phyloP scores from a whole-genome alignment of 2,113 vertebrate genomes.

The Triplophysa siluroides region DNA sequence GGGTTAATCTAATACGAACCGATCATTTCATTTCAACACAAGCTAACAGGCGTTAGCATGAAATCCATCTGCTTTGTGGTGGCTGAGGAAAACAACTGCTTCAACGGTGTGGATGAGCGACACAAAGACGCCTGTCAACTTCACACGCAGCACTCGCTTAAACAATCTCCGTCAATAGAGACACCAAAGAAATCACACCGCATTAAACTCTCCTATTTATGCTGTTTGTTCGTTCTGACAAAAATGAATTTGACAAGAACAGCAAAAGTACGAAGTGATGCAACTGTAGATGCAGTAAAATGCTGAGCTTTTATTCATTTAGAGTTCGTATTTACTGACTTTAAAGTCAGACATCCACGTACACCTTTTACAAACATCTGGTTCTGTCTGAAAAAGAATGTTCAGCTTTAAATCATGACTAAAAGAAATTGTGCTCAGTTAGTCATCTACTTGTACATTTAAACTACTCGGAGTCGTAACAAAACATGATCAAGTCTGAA shows the following conservation, averaged over 20 bases:
- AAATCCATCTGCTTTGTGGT: background rate
- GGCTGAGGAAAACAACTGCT: background rate
- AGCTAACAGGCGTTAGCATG: background rate
- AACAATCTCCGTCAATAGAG: constrained; percentile 14
- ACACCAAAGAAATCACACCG: background rate
- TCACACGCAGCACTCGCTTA: background rate
- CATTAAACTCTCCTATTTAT: background rate
- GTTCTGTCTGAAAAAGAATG: no score
- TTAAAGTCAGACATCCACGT: background rate
- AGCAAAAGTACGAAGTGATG: background rate
- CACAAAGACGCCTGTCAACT: background rate
- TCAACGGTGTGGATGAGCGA: constrained; percentile 3
- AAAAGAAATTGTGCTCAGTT: no score
- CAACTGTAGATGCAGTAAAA: background rate
- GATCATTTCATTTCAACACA: background rate
- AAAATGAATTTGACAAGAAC: background rate
- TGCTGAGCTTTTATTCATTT: constrained; percentile 9
- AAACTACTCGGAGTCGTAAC: background rate
- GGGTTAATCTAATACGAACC: background rate
- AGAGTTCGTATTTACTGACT: background rate
- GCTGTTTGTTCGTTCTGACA: background rate
- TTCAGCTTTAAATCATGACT: no score
- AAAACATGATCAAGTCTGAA: background rate
- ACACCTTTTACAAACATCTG: no score
- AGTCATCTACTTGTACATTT: no score